A percentile compares a stretch with the other conserved stretches of the same genome.
Conservation (phyloP, 2,797 vertebrate species). For the Poeciliopsis gracilis region DNA sequence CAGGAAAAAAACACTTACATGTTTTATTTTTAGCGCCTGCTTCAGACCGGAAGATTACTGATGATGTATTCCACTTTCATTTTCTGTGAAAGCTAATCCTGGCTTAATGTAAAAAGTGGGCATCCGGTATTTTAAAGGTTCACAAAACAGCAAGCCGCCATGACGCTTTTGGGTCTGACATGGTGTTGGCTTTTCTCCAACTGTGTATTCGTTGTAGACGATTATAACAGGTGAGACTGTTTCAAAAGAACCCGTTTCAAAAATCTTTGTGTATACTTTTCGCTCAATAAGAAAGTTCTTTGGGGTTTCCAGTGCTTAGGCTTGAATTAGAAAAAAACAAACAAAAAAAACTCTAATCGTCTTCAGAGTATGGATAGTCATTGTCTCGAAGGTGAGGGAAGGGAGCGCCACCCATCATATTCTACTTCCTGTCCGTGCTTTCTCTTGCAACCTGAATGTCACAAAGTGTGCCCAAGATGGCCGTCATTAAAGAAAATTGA, state of each 20-base stretch:
- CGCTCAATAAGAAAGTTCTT: background rate
- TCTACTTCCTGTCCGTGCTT: background rate
- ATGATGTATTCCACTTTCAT: background rate
- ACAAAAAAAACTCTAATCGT: conserved; percentile 1
- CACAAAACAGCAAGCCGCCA: background rate
- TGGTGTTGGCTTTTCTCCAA: background rate
- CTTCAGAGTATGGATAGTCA: conserved; percentile 15
- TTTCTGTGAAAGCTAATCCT: background rate
- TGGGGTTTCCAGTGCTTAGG: conserved; percentile 2
- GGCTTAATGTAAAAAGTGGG: background rate
- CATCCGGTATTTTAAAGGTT: background rate
- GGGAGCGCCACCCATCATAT: background rate
- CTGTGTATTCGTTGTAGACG: background rate
- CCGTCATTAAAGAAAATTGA: background rate
- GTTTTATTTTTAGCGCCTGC: background rate
- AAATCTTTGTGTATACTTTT: background rate
- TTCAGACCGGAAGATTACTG: background rate
- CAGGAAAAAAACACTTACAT: background rate
- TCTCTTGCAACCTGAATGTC: background rate
- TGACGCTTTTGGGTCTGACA: background rate
- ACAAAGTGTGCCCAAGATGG: background rate
- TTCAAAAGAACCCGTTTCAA: background rate
- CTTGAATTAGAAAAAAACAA: background rate
- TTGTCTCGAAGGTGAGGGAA: conserved; percentile 27
- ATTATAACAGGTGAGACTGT: background rate